Evolutionary conservation across 2,888 invertebrate species (phyloP), one percentile per base, ranked within the genome.

Genomic region (Kuschelorhynchus macadamiae): DNA sequence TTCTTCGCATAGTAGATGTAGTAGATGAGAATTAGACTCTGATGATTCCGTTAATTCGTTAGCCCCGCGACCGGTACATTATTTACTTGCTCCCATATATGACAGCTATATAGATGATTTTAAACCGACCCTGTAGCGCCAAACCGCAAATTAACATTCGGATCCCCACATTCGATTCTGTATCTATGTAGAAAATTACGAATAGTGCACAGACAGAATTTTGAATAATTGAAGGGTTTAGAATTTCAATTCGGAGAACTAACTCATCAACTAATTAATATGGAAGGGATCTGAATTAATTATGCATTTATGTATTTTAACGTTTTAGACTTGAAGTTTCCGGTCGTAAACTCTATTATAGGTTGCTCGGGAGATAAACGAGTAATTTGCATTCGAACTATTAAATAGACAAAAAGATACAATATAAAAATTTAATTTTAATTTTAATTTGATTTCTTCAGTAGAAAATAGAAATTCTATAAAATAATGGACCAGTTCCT

Each of bases 181-280:
- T 49, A 65, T 49, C 59, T 67, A 44, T 66, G 47, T 67, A 60
- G 60, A 67, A 67, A 67, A 67, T 61, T 67, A 61, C 60, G 66
- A 61, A 66, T 60, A 60, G 59, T 42, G 56, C 74, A 66, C 67
- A 72, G 66, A 70, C 70, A 68, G 71, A 72, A 73, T 71, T 76
- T 74, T 76, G 74, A 77, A 77, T 77, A 74, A 76, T 76, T 76
- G 70, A 76, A 67, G 53, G 72, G 67, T 69, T 69, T 61, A 46
- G 67, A 55, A 67, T 61, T 66, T 55, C 59, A 46, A 66, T 66
- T 71, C 71, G 32, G 73, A 70, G 73, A 75, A 77, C 76, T 75
- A 76, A 77, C 75, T 77, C 79, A 80, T 80, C 77, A 77, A 76
- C 78, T 80, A 79, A 80, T 80, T 80, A 80, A 80, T 80, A 80